phyloP scores from a whole-genome alignment of 2,113 vertebrate species.

The Gnathonemus echidnorhynchus region DNA sequence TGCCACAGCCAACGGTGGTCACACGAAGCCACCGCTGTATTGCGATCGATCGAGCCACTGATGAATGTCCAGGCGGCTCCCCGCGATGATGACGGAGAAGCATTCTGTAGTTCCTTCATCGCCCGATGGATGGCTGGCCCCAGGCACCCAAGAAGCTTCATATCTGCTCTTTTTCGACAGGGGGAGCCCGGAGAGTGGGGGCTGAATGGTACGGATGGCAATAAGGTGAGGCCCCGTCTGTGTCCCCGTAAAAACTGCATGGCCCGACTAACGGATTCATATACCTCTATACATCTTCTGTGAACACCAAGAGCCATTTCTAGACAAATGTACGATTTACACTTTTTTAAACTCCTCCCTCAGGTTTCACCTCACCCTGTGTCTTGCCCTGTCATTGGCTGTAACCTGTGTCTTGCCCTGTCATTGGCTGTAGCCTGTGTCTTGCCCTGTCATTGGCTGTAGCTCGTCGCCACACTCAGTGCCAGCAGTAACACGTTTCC shows the following conservation, averaged over 20 bases:
- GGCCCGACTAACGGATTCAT: slow-evolving; percentile 52
- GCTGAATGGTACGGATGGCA: slow-evolving; percentile 50
- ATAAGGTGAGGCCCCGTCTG: slow-evolving; percentile 56
- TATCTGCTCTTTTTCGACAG: slow-evolving; percentile 46
- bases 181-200: slow-evolving; percentile 56
- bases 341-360: neutral
- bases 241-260: slow-evolving; percentile 52
- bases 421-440: neutral
- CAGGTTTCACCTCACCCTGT: neutral
- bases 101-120: neutral
- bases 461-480: neutral
- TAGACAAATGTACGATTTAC: neutral
- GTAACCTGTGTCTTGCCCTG: neutral
- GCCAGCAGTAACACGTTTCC: neutral
- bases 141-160: slow-evolving; percentile 21
- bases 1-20: neutral
- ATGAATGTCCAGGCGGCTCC: neutral
- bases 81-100: neutral
- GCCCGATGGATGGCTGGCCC: too few species aligned
- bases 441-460: neutral
- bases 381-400: neutral
- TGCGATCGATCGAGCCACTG: neutral
- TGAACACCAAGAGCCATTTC: neutral
- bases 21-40: neutral
- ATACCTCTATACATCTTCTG: neutral